A percentile compares a stretch with the other conserved stretches of the same genome.
Conservation (phyloP, 2,797 vertebrate species). For the Phataginus tetradactyla region DNA sequence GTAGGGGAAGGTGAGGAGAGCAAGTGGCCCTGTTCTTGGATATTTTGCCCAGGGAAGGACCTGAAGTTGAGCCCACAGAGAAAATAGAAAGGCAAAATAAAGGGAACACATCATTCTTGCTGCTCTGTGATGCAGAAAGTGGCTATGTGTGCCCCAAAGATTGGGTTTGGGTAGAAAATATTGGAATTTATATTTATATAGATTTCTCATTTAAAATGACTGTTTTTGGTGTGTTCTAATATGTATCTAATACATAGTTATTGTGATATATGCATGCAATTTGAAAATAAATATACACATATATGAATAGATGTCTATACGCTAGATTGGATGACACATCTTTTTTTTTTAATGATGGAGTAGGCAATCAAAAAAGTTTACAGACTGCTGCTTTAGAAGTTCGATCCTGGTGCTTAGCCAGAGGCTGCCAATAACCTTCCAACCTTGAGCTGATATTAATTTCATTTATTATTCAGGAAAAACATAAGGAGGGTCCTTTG, state of each 20-base stretch:
- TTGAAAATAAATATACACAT: background rate
- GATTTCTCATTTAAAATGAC: background rate
- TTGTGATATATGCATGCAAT: background rate
- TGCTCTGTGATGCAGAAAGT: background rate
- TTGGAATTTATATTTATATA: constrained; percentile 1
- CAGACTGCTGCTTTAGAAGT: background rate
- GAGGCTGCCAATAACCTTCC: background rate
- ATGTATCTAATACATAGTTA: background rate
- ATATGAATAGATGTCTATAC: background rate
- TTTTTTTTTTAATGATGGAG: background rate
- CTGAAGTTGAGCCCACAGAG: background rate
- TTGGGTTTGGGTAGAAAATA: background rate
- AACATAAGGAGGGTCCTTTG: background rate
- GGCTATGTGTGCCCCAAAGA: background rate
- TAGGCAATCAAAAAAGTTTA: background rate
- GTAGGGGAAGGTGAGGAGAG: background rate
- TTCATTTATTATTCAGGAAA: background rate
- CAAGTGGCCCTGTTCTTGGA: background rate
- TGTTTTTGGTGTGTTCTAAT: constrained; percentile 32
- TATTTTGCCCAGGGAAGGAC: background rate
- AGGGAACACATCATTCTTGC: background rate
- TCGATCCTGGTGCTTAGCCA: background rate
- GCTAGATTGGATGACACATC: background rate
- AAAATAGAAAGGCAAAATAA: constrained; percentile 17
- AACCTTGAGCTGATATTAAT: background rate